Evolutionary conservation across 2,888 invertebrate species (phyloP), one percentile per base, ranked within the genome.

Genomic region (Ephialtes manifestator): DNA sequence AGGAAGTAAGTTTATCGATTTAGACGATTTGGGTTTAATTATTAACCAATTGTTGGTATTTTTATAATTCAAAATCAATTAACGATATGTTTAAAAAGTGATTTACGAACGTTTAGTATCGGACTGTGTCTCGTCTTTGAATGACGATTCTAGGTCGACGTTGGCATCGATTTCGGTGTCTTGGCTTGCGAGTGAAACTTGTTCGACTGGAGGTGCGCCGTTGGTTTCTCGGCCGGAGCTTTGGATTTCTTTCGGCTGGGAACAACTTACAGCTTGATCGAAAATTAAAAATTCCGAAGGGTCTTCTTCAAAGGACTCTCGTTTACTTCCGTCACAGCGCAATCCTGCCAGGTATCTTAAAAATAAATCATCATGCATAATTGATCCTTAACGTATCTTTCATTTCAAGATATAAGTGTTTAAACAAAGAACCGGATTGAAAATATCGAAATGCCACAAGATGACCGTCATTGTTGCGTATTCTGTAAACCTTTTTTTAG

Each of bases 331-430:
- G 65, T 93, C 93, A 70, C 93, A 93, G 28, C 90, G 86, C 24
- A 94, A 85, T 31, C 91, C 91, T 28, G 93, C 93, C 18, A 94
- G 86, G 82, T 93, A 94, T 68, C 94, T 88, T 81, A 48, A 58
- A 71, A 60, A 39, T 31, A 67, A 60, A 63, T 68, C 55, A 48
- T 70, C 18, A n/a, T 24, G 35, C n/a, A 28, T 48, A 58, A 24
- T 74, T 5, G 15, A 39, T 74, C 4, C 2, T 39, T 31, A 15
- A 0, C 1, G 4, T 13, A 28, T 67, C 3, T 20, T 24, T 24
- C 24, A 24, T 24, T 24, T 24, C n/a, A n/a, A n/a, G n/a, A n/a
- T n/a, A n/a, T n/a, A n/a, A n/a, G n/a, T n/a, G n/a, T n/a, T n/a
- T n/a, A n/a, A n/a, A n/a, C n/a, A n/a, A n/a, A n/a, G n/a, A n/a